Conservation (phyloP, 1,140 invertebrate genomes). For the Leptonema lineaticorne region DNA sequence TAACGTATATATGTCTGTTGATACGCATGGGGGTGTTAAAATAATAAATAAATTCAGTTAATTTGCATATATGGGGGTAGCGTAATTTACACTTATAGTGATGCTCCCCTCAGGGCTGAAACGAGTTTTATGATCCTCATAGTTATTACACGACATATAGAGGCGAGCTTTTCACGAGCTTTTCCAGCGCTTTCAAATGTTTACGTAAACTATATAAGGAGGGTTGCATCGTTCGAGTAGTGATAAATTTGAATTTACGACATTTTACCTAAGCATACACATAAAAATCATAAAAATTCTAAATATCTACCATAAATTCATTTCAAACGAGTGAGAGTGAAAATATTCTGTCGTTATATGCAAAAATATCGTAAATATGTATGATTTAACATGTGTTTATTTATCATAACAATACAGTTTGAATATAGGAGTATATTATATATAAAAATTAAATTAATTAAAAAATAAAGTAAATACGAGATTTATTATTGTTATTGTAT, state of each 20-base stretch:
- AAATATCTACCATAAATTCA: background rate
- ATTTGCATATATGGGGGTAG: background rate
- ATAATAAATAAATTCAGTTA: background rate
- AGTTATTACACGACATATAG: conserved; percentile 1
- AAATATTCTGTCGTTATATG: no score
- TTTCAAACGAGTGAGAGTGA: background rate
- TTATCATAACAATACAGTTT: no score
- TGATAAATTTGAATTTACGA: background rate
- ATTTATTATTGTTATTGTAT: no score
- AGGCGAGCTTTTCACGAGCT: background rate
- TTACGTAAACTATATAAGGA: conserved; percentile 2
- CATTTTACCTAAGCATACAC: background rate
- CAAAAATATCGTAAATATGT: no score
- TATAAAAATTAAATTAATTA: no score
- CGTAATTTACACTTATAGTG: conserved; percentile 2
- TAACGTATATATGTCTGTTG: no score
- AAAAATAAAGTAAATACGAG: no score
- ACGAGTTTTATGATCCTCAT: conserved; percentile 3
- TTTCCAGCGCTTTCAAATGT: conserved; percentile 1
- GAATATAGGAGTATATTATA: no score
- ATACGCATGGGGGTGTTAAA: no score
- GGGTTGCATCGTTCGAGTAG: background rate
- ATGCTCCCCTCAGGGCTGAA: background rate
- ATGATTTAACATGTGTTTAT: no score
- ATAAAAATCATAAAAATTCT: background rate